Conservation (phyloP, 2,113 vertebrate genomes). For the Haplochromis vanheusdeni region DNA sequence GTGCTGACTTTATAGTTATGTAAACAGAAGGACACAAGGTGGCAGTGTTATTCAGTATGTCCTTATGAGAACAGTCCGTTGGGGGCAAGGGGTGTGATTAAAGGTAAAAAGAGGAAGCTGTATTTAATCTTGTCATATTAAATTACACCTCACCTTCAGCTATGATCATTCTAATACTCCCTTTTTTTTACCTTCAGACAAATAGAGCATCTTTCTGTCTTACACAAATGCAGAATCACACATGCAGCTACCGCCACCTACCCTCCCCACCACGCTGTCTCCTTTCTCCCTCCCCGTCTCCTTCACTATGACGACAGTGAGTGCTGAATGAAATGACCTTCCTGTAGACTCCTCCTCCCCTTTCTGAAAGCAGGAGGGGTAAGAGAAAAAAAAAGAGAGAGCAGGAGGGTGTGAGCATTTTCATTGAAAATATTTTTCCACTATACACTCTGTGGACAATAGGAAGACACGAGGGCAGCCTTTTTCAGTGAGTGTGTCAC, state of each 20-base stretch:
- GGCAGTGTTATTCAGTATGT: constrained; percentile 13
- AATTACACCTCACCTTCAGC: not conserved
- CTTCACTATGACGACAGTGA: constrained; percentile 51
- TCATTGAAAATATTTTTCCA: constrained; percentile 44
- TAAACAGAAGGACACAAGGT: constrained; percentile 24
- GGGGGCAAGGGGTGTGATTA: not conserved
- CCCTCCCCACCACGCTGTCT: not conserved
- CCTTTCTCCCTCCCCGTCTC: constrained; percentile 23
- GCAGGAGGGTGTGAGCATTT: constrained; percentile 29
- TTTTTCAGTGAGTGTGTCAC: constrained; percentile 16
- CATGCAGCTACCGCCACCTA: not conserved
- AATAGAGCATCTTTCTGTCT: not conserved
- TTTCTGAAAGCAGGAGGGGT: constrained; percentile 28
- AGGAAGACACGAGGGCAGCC: constrained; percentile 13
- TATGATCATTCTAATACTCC: not conserved
- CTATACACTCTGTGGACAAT: constrained; percentile 22
- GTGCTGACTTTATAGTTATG: not conserved
- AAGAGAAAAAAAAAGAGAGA: not conserved
- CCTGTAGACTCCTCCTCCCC: constrained; percentile 47
- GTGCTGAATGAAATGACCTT: constrained; percentile 67
- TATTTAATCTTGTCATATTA: not conserved
- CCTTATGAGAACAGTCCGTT: not conserved
- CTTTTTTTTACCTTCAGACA: not conserved
- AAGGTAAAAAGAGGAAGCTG: not conserved
- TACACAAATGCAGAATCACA: not conserved